Conservation (phyloP, 2,888 invertebrate species). For the Julus scandinavius region DNA sequence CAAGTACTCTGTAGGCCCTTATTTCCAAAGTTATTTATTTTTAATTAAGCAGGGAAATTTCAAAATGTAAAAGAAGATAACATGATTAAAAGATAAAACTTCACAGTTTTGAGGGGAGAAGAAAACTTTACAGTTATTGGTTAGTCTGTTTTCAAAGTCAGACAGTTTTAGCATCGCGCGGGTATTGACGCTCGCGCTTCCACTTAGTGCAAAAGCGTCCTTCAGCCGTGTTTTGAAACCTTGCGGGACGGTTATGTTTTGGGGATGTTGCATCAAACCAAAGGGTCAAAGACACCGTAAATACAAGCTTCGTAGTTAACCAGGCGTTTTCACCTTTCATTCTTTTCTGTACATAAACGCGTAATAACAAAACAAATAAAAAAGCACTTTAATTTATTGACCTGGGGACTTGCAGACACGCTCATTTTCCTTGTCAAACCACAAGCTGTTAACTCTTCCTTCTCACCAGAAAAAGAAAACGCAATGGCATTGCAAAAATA, state of each 20-base stretch:
- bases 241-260: slow-evolving; percentile 17
- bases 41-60: too few relatives aligned
- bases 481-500: background rate
- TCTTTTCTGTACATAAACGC: slow-evolving; percentile 29
- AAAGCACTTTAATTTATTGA: slow-evolving; percentile 42
- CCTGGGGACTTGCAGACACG: slow-evolving; percentile 8
- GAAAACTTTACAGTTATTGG: too few relatives aligned
- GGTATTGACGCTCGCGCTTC: too few relatives aligned
- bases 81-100: too few relatives aligned
- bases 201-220: background rate
- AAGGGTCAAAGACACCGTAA: slow-evolving; percentile 42
- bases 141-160: too few relatives aligned
- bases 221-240: slow-evolving; percentile 27
- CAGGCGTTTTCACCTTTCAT: slow-evolving; percentile 39
- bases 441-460: slow-evolving; percentile 35
- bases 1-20: too few relatives aligned
- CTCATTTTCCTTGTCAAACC: background rate
- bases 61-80: too few relatives aligned
- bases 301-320: slow-evolving; percentile 1
- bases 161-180: too few relatives aligned
- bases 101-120: too few relatives aligned
- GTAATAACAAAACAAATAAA: slow-evolving; percentile 34
- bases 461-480: background rate
- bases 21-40: too few relatives aligned
- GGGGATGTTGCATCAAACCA: background rate